Percentiles rank a stretch among this genome's conserved stretches.
Conservation (phyloP, 2,113 vertebrate genomes). For the Paedocypris sp. region DNA sequence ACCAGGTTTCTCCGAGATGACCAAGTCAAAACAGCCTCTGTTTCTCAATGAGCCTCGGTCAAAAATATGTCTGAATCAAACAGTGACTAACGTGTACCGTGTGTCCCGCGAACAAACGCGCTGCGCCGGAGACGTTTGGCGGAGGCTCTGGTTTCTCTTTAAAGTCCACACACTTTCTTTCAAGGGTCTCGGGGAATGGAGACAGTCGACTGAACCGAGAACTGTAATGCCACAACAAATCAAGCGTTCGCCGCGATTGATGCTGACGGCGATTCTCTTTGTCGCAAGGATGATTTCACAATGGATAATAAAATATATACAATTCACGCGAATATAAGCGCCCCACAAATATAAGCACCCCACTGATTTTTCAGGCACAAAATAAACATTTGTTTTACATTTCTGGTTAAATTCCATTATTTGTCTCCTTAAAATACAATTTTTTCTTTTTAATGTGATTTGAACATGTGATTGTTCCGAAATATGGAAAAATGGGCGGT, state of each 20-base stretch:
- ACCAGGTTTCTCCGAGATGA: constrained; percentile 48
- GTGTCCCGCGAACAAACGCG: constrained; percentile 39
- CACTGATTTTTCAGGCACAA: no score
- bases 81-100: constrained; percentile 58
- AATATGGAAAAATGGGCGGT: no score
- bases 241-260: not conserved
- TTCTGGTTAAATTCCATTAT: no score
- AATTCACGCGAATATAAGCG: no score
- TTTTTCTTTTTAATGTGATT: no score
- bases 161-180: constrained; percentile 8
- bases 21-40: constrained; percentile 63
- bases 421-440: no score
- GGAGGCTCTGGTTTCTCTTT: constrained; percentile 16
- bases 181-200: constrained; percentile 14
- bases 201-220: constrained; percentile 4
- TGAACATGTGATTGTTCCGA: no score
- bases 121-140: constrained; percentile 7
- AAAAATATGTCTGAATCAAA: constrained; percentile 45
- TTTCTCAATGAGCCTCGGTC: constrained; percentile 44
- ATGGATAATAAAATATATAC: no score
- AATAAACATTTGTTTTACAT: no score
- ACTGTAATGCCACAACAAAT: constrained; percentile 9
- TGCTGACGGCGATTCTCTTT: no score
- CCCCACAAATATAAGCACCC: no score
- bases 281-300: no score